Evolutionary conservation across 2,888 invertebrate genomes (phyloP).

Genomic region (Automeris io): DNA sequence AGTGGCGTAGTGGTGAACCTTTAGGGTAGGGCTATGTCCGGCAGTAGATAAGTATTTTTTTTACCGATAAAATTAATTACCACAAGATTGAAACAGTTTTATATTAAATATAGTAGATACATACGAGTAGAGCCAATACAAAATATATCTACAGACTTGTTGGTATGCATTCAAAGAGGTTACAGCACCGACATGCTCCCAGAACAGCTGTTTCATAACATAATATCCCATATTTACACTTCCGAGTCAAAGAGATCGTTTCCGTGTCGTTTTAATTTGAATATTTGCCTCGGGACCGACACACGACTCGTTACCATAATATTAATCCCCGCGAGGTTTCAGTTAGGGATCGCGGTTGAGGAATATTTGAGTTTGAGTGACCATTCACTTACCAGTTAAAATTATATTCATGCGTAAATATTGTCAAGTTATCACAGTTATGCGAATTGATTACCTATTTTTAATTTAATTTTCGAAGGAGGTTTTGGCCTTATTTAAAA

Average conservation of each 20-base stretch:
- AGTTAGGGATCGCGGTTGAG: neutral
- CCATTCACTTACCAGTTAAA: neutral
- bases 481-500: too few relatives aligned
- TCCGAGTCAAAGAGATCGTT: constrained; percentile 35
- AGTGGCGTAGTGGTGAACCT: too few relatives aligned
- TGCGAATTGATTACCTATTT: too few relatives aligned
- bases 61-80: too few relatives aligned
- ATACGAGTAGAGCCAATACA: too few relatives aligned
- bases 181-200: constrained; percentile 14
- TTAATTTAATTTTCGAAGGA: too few relatives aligned
- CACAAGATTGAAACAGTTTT: too few relatives aligned
- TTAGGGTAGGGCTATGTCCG: too few relatives aligned
- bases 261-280: constrained; percentile 51
- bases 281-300: constrained; percentile 31
- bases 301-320: constrained; percentile 48
- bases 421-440: too few relatives aligned
- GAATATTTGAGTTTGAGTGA: neutral
- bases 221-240: constrained; percentile 24
- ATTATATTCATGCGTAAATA: neutral
- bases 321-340: constrained; percentile 23
- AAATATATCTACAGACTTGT: neutral
- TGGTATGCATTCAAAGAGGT: constrained; percentile 7
- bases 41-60: too few relatives aligned
- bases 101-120: too few relatives aligned
- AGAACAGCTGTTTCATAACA: constrained; percentile 13